phyloP scores from a whole-genome alignment of 2,797 vertebrate genomes.

The Synanceia verrucosa region DNA sequence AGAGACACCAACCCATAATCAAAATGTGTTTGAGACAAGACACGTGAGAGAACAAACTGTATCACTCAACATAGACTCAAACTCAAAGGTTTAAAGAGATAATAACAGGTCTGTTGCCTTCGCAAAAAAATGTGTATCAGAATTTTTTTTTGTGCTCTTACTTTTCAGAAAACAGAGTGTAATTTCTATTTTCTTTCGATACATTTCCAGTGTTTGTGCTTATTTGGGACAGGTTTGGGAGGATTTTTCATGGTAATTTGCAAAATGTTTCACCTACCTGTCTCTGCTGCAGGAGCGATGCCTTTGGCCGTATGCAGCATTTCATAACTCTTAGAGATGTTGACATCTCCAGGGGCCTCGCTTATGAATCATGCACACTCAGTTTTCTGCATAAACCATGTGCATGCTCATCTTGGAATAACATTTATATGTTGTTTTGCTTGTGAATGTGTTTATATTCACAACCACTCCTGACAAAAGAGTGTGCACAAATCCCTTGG shows the following conservation, averaged over 20 bases:
- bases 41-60: neutral
- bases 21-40: constrained; percentile 5
- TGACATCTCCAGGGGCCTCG: neutral
- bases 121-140: neutral
- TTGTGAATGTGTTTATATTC: neutral
- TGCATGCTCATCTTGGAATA: neutral
- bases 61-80: no score
- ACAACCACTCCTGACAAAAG: neutral
- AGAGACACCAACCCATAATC: neutral
- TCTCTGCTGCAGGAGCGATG: neutral
- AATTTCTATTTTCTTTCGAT: neutral
- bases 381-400: neutral
- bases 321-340: neutral
- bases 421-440: neutral
- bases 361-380: neutral
- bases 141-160: neutral
- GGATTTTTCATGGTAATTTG: neutral
- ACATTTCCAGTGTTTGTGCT: neutral
- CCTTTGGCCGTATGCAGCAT: neutral
- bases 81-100: neutral
- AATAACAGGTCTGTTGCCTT: constrained; percentile 3
- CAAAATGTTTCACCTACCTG: neutral
- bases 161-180: neutral
- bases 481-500: neutral
- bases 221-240: neutral